phyloP scores from a whole-genome alignment of 2,888 invertebrate species.

The Listrodromus nycthemerus region DNA sequence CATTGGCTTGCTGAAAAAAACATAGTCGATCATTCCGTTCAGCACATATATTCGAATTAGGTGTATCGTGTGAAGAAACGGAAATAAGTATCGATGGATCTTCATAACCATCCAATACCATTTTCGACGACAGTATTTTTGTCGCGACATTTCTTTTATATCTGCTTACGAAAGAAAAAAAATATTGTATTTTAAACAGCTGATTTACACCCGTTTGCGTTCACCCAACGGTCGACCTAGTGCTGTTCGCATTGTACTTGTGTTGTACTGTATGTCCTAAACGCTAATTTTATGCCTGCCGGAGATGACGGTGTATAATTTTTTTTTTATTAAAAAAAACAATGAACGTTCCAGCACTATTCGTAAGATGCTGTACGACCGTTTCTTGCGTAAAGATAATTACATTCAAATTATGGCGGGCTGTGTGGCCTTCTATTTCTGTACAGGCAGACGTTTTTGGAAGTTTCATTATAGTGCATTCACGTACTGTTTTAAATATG shows the following conservation, averaged over 20 bases:
- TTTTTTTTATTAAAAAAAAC: too few species aligned
- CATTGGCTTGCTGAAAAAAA: conserved; percentile 4
- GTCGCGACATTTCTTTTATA: too few species aligned
- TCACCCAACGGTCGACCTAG: too few species aligned
- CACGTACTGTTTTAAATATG: not conserved
- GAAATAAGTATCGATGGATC: not conserved
- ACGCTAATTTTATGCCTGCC: too few species aligned
- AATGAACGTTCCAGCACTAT: not conserved
- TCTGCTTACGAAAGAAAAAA: too few species aligned
- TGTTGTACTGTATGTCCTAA: too few species aligned
- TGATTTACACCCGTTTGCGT: too few species aligned
- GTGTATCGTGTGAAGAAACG: not conserved
- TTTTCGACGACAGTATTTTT: not conserved
- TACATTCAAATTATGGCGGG: not conserved
- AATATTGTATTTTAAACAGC: too few species aligned
- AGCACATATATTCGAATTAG: not conserved
- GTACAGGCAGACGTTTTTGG: not conserved
- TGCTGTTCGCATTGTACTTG: too few species aligned
- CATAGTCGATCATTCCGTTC: not conserved
- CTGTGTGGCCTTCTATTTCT: too few species aligned
- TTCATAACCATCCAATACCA: too few species aligned
- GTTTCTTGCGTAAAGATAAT: not conserved
- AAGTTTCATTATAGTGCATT: not conserved
- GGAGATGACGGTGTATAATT: too few species aligned
- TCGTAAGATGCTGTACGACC: not conserved